A percentile compares a stretch with the other conserved stretches of the same genome.
Evolutionary conservation across 2,888 invertebrate genomes (phyloP).

Genomic region (Phragmatobia fuliginosa): DNA sequence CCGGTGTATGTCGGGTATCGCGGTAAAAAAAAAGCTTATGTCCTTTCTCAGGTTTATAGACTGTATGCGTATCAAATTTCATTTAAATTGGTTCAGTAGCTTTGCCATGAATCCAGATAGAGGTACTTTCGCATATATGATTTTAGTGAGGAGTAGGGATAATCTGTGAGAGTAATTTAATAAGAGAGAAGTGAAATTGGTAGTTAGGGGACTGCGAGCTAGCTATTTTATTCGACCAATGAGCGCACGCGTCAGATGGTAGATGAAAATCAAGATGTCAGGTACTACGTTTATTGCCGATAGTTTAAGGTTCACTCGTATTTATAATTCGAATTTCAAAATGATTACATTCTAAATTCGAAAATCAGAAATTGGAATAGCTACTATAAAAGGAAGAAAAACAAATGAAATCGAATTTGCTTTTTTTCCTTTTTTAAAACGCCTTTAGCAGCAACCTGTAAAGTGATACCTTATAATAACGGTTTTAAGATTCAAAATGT

Average conservation of each 20-base stretch:
- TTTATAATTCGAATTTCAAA: neutral
- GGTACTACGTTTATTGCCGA: neutral
- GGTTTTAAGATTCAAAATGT: no score
- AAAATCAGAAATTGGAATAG: neutral
- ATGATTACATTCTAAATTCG: neutral
- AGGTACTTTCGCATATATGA: no score
- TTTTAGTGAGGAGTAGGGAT: no score
- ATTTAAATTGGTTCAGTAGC: no score
- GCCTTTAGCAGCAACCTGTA: neutral
- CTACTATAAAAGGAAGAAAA: no score
- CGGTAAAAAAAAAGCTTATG: no score
- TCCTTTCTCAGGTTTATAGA: no score
- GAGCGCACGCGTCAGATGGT: neutral
- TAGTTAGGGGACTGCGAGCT: neutral
- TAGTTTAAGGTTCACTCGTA: neutral
- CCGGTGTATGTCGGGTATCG: no score
- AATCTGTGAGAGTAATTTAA: neutral
- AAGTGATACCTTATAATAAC: neutral
- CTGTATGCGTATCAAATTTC: no score
- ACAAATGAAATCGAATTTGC: neutral
- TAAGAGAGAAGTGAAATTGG: neutral
- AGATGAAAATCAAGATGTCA: neutral
- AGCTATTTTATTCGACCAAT: neutral
- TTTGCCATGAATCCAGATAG: no score
- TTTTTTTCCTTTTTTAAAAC: neutral